Base-by-base conservation (phyloP, 1,140 invertebrate genomes). In the Microplitis demolitor region DNA sequence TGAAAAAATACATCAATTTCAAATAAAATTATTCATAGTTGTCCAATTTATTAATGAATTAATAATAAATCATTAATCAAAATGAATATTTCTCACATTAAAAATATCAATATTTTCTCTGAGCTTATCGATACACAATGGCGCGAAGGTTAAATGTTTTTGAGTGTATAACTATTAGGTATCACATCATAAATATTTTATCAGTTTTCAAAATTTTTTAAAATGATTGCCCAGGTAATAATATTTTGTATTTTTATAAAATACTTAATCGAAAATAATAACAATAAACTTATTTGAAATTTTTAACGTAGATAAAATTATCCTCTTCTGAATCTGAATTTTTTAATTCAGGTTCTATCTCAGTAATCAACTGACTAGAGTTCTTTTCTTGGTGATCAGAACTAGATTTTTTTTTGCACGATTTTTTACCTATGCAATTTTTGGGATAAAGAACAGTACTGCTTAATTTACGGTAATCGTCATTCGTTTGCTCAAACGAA, bases 401-500 rank as follows among this genome's bases (percentile, higher is more conserved):
- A 60, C 56, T 60, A 60, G 14, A 24, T 4, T 33, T 60, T 60
- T 24, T 60, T 9, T 16, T 24, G 16, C 56, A 4, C 6, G 14
- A 24, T 60, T 60, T 60, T 31, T 60, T 5, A 4, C 3, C 16
- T 24, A 4, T 14, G 11, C 2, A 60, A 63, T 45, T 63, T 63
- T 63, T 37, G 6, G 33, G 61, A 14, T 63, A 63, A 35, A 63
- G 61, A 37, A 63, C 13, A 63, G 9, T n/a, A 63, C 61, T 73
- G 3, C 16, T 74, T 67, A 70, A 66, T 63, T 58, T 39, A 14
- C 54, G 35, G 31, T 58, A 69, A 4, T 54, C 67, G 11, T 33
- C 6, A 60, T 71, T 69, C 9, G 62, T 16, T 9, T 39, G 61
- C 64, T 66, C 61, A 13, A 78, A 73, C 24, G 67, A 62, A 3